These are phyloP conservation scores for Rosalia funebris DNA, from an alignment of 2,888 invertebrate genomes.

Conservation along the genomic window DNA sequence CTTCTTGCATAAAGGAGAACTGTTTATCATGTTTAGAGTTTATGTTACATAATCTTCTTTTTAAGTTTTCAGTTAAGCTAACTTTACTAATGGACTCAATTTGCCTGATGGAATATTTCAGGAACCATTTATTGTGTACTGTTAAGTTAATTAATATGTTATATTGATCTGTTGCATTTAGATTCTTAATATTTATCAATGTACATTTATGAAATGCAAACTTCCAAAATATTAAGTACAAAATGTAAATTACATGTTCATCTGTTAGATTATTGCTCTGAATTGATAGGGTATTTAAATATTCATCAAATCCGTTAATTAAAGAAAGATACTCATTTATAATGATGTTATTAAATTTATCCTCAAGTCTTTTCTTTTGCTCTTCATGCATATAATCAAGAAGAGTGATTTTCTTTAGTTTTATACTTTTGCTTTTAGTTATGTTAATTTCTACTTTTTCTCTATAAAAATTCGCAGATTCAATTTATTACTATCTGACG, in stretches of 20 bases:
- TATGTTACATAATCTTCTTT: slow-evolving; percentile 47
- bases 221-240: slow-evolving; percentile 69
- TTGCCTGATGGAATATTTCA: slow-evolving; percentile 69
- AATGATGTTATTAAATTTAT: slow-evolving; percentile 68
- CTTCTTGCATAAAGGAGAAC: slow-evolving; percentile 55
- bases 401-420: slow-evolving; percentile 63
- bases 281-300: slow-evolving; percentile 59
- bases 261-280: slow-evolving; percentile 58
- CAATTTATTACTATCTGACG: slow-evolving; percentile 32
- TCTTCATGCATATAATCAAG: slow-evolving; percentile 64
- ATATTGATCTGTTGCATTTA: slow-evolving; percentile 50
- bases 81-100: slow-evolving; percentile 43
- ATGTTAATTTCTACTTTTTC: slow-evolving; percentile 31
- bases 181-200: slow-evolving; percentile 54
- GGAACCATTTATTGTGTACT: slow-evolving; percentile 80
- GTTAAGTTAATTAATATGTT: slow-evolving; percentile 71
- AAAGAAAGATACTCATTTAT: slow-evolving; percentile 67
- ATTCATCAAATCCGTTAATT: slow-evolving; percentile 64
- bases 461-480: slow-evolving; percentile 35
- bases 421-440: slow-evolving; percentile 32
- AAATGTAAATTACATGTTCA: slow-evolving; percentile 61
- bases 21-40: slow-evolving; percentile 52
- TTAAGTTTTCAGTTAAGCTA: slow-evolving; percentile 37
- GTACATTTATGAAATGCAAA: slow-evolving; percentile 57
- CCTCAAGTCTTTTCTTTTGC: slow-evolving; percentile 61